Evolutionary conservation across 2,113 vertebrate genomes (phyloP), one percentile per base, ranked within the genome.

Genomic region (Galemys pyrenaicus): DNA sequence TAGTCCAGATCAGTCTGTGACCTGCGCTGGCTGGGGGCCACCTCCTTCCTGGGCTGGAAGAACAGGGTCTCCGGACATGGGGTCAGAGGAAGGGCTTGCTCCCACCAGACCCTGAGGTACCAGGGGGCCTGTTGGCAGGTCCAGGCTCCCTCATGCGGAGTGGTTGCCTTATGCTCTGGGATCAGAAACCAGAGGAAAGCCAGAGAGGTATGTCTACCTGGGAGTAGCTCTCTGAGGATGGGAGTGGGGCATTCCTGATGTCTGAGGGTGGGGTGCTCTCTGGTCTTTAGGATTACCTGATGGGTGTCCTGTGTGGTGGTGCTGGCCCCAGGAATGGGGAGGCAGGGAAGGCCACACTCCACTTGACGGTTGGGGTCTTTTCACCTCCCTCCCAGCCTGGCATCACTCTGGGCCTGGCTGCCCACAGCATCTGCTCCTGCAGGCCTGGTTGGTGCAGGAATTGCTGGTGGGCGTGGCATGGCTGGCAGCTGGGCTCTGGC

Each of bases 331-430:
- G 86, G 90, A 96, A 73, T 0, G 77, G 94, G 87, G 88, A 96
- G 89, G 94, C 80, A 46, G 96, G 68, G 91, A 82, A 95, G 95
- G 85, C 97, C 93, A 95, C 92, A 75, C 96, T 93, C 90, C 32
- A 46, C 87, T 17, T 2, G 30, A 71, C 87, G 7, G 92, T 6
- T 0, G 0, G 84, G 93, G 86, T 64, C 94, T 91, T 77, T 41
- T 56, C 32, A 22, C 39, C 35, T 56, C 67, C 74, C 67, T 86
- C 89, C 67, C 39, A 81, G 37, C 83, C 37, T 9, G 15, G n/a
- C 8, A 19, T 79, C 90, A 32, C 46, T 68, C 35, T 10, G 70
- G 32, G 17, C 22, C 8, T 2, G 22, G 80, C 75, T 28, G 56
- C 39, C 81, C 22, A 39, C 37, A 15, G 90, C 9, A 8, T 0